Conservation (phyloP, 35 echinoderm and acorn worm genomes). For the Anneissia japonica region DNA sequence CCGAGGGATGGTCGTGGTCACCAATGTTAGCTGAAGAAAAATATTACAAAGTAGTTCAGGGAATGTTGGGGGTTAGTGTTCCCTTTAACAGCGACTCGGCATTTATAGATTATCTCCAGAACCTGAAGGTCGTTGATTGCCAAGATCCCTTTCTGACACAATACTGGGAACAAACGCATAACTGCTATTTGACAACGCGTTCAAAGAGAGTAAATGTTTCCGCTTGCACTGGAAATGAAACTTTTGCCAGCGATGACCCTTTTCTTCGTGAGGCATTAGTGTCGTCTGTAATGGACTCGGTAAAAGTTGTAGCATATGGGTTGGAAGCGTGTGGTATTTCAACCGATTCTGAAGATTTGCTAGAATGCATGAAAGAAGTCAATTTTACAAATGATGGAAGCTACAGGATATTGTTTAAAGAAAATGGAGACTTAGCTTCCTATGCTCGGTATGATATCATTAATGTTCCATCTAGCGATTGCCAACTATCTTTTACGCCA, state of each 20-base stretch:
- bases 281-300: conserved; percentile 48
- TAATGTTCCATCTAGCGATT: conserved; percentile 31
- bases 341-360: conserved; percentile 8
- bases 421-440: conserved; percentile 40
- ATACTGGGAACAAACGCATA: conserved; percentile 58
- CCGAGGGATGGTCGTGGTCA: conserved; percentile 63
- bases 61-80: conserved; percentile 58
- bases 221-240: conserved; percentile 37
- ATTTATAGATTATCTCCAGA: conserved; percentile 38
- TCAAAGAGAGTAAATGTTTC: neutral
- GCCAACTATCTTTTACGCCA: neutral
- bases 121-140: neutral
- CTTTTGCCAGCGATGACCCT: conserved; percentile 9
- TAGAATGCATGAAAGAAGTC: conserved; percentile 52
- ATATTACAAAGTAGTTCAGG: conserved; percentile 48
- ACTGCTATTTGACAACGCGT: conserved; percentile 32
- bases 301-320: conserved; percentile 48
- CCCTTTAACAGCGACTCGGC: neutral
- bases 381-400: conserved; percentile 42
- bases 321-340: conserved; percentile 27
- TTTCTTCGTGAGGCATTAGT: conserved; percentile 23
- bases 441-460: conserved; percentile 53
- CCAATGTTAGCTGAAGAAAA: conserved; percentile 10
- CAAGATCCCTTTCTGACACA: conserved; percentile 74
- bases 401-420: conserved; percentile 19